Conservation (phyloP, 37 sponge, comb jelly and placozoan genomes). For the Cladorhizidae sp. region DNA sequence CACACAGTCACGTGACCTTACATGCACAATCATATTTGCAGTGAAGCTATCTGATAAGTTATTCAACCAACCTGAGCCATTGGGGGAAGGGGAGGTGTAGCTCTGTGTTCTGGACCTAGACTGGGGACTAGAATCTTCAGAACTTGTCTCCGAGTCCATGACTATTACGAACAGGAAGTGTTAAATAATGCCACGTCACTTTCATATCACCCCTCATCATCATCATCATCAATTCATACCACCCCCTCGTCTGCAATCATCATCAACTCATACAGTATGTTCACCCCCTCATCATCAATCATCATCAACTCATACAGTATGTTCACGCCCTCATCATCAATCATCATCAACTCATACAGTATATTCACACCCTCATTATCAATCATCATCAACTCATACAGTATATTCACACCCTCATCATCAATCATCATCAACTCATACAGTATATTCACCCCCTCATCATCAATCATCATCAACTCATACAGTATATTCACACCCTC, state of each 20-base stretch:
- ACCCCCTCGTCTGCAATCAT: no score
- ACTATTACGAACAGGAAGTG: background rate
- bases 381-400: background rate
- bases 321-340: background rate
- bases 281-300: background rate
- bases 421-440: background rate
- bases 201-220: no score
- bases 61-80: constrained; percentile 9
- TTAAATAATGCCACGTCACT: no score
- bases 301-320: background rate
- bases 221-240: no score
- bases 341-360: background rate
- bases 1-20: no score
- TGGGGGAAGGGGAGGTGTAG: constrained; percentile 25
- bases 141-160: constrained; percentile 40
- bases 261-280: no score
- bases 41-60: background rate
- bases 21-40: no score
- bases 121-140: constrained; percentile 21
- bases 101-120: constrained; percentile 40
- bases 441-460: no score
- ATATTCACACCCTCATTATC: no score
- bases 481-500: no score
- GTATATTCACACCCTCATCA: no score
- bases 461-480: background rate